Evolutionary conservation across 1,140 invertebrate species (phyloP).

Genomic region (Cotesia chilonis): DNA sequence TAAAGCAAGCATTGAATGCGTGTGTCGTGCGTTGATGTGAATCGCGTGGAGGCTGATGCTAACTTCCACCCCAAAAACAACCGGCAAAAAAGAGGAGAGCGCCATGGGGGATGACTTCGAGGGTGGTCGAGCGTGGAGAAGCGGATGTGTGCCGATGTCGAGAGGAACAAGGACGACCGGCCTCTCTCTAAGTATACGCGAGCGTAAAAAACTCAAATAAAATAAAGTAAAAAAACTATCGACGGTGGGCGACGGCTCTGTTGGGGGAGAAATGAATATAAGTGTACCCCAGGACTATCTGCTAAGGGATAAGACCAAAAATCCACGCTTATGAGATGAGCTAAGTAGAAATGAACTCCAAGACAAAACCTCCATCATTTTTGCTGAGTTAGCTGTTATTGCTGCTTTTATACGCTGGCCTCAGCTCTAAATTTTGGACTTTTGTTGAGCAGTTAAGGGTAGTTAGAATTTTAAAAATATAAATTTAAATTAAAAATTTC

Average conservation of each 20-base stretch:
- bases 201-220: conserved; percentile 37
- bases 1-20: conserved; percentile 13
- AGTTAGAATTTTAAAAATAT: too few relatives aligned
- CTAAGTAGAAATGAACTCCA: conserved; percentile 37
- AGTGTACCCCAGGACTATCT: conserved; percentile 26
- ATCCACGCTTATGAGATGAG: conserved; percentile 63
- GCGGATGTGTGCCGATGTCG: conserved; percentile 22
- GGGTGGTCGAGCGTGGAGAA: conserved; percentile 56
- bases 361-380: conserved; percentile 62
- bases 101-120: conserved; percentile 52
- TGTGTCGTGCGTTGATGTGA: conserved; percentile 35
- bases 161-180: conserved; percentile 30
- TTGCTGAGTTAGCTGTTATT: conserved; percentile 55
- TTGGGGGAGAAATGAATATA: conserved; percentile 33
- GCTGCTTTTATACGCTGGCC: neutral
- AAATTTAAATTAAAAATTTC: too few relatives aligned
- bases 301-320: conserved; percentile 53
- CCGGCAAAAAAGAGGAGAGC: conserved; percentile 37
- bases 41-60: conserved; percentile 40
- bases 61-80: conserved; percentile 54
- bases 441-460: too few relatives aligned
- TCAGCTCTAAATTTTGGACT: neutral
- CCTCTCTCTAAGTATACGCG: conserved; percentile 37
- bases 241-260: neutral
- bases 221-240: conserved; percentile 33